Base-by-base conservation (phyloP, 2,113 vertebrate species). In the Malurus cyaneus region DNA sequence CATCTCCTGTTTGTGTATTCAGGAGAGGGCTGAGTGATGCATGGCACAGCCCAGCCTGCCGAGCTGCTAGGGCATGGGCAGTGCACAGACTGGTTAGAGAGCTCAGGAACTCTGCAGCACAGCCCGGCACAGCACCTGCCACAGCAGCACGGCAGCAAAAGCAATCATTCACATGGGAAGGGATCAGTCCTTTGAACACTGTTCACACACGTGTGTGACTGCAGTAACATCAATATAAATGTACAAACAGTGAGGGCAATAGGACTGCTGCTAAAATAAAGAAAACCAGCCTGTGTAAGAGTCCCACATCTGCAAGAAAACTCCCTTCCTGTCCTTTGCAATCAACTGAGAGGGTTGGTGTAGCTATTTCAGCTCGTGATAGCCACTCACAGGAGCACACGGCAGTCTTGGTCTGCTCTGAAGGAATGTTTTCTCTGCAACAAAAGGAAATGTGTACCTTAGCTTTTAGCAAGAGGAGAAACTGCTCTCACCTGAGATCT, bases 261-360 rank as follows among this genome's bases (percentile, higher is more conserved):
- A 18, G 4, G 49, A 29, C 36, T 49, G n/a, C 32, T 46, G 53
- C 77, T 92, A 39, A 53, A 67, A 59, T 26, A 18, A 41, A 64
- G 62, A 59, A 14, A 69, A 50, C 8, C 8, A 59, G 46, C 39
- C 12, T 9, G 10, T 15, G 25, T 18, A 17, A 2, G 65, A 39
- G 57, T 31, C 42, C 31, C 56, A 36, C 70, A 82, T 54, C 31
- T 89, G 46, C 67, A 52, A 79, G 94, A 94, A 93, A 74, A 87
- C 93, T 93, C 93, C 89, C 84, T 94, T 94, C 91, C 94, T 94
- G 84, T 62, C 54, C 62, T 50, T 52, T 61, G 66, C 79, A 50
- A 59, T 59, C 74, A 44, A 42, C 78, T 77, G 74, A 47, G 23
- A 17, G 83, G 5, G 8, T 10, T 24, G 19, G 29, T 34, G 85